Evolutionary conservation across 2,797 vertebrate species (phyloP), one percentile per base, ranked within the genome.

Genomic region (Bucorvus abyssinicus): DNA sequence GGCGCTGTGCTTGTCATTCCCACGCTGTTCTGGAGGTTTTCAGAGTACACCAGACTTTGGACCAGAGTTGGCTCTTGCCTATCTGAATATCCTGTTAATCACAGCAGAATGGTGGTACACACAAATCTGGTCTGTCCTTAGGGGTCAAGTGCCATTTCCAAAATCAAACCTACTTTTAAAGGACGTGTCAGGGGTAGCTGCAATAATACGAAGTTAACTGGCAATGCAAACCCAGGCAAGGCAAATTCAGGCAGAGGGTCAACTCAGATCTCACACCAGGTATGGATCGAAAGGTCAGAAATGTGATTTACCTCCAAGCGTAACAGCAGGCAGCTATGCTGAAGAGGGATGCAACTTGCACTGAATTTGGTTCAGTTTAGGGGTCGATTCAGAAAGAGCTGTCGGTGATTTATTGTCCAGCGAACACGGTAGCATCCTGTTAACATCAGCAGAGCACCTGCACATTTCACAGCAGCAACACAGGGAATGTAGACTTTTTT

Each of bases 301-400:
- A 92, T 50, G 27, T 74, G 81, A 92, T 94, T 95, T 92, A 94
- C 36, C 36, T 73, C 20, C 68, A 20, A 53, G 30, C 30, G 89
- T 63, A 90, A 76, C n/a, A 79, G 81, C 0, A 3, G 36, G 63
- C 63, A 89, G 22, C 80, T 77, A 82, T 40, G 49, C 74, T 67
- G 52, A 26, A 90, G 74, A n/a, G 60, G 75, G 74, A 63, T 0
- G 0, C 63, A 76, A 60, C 74, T 87, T 34, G 30, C 3, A 18
- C 52, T 27, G 70, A 84, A 80, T 38, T 83, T 2, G 0, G 42
- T 67, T 82, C 67, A 42, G 42, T 59, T 69, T 36, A 50, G 42
- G 40, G 49, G 53, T 14, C 84, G 76, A 74, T 80, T 63, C 76
- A 75, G 75, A 42, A 94, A 52, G 45, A 93, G 53, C 50, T 75